Conservation (phyloP, 2,113 vertebrate species). For the Thymallus thymallus region DNA sequence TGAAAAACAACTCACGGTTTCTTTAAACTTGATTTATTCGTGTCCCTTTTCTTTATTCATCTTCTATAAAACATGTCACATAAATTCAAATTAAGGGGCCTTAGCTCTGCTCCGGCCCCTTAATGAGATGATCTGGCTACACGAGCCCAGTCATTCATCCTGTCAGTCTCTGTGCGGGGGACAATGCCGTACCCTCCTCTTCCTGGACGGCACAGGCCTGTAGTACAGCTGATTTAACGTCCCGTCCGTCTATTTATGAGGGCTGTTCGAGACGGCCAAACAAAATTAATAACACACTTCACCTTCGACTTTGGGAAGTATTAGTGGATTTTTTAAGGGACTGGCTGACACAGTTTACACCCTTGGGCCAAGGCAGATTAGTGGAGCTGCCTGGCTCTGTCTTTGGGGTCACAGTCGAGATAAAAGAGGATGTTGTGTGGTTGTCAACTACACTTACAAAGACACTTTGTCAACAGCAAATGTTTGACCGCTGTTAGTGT, state of each 20-base stretch:
- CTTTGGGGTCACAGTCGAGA: background rate
- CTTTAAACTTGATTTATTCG: too few species aligned
- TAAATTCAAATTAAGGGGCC: too few species aligned
- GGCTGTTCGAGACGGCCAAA: conserved; percentile 39
- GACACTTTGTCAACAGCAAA: conserved; percentile 18
- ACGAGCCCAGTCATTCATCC: too few species aligned
- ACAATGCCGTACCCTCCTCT: background rate
- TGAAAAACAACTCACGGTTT: too few species aligned
- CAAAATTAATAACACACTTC: conserved; percentile 44
- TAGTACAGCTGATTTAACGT: conserved; percentile 35
- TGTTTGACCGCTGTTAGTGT: conserved; percentile 29
- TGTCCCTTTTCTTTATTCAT: too few species aligned
- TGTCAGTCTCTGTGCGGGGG: too few species aligned
- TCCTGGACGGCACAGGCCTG: conserved; percentile 2
- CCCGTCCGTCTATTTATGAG: conserved; percentile 49
- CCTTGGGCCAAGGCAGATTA: conserved; percentile 40
- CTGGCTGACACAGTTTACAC: conserved; percentile 46
- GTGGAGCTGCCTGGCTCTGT: background rate
- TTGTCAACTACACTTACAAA: conserved; percentile 21
- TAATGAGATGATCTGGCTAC: too few species aligned
- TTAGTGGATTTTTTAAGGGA: conserved; percentile 40
- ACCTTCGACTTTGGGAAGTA: conserved; percentile 40
- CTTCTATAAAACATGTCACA: too few species aligned
- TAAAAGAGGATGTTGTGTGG: conserved; percentile 8
- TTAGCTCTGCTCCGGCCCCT: too few species aligned